Percentiles rank a stretch among this genome's conserved stretches.
Evolutionary conservation across 1,140 invertebrate species (phyloP).

Genomic region (Condylostylus longicornis): DNA sequence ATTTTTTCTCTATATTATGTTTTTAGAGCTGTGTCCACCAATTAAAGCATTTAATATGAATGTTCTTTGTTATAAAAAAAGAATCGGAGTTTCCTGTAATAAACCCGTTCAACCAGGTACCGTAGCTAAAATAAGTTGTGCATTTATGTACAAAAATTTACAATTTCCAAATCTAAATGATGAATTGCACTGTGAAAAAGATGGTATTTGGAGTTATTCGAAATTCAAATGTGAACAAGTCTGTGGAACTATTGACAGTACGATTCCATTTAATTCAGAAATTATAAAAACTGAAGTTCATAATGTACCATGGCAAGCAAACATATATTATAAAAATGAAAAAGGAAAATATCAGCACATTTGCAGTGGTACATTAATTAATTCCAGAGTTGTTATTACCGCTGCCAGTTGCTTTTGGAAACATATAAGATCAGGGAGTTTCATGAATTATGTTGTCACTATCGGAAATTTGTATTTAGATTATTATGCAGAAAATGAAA

Average conservation of each 20-base stretch:
- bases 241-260: constrained; percentile 20
- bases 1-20: no score
- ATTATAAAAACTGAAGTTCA: constrained; percentile 15
- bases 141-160: constrained; percentile 13
- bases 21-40: no score
- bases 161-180: constrained; percentile 1
- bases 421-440: constrained; percentile 8
- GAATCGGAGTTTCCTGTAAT: not conserved
- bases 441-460: constrained; percentile 24
- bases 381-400: no score
- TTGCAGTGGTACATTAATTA: constrained; percentile 38
- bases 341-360: constrained; percentile 27
- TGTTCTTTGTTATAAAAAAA: not conserved
- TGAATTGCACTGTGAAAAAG: constrained; percentile 12
- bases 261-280: constrained; percentile 12
- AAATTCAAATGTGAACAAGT: constrained; percentile 13
- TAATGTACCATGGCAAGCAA: constrained; percentile 40
- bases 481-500: not conserved
- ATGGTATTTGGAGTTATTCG: constrained; percentile 14
- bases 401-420: constrained; percentile 35
- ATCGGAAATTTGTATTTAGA: constrained; percentile 32
- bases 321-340: constrained; percentile 31
- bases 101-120: constrained; percentile 4
- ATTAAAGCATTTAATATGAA: not conserved
- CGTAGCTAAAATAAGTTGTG: constrained; percentile 12